Percentiles rank a stretch among this genome's conserved stretches.
Evolutionary conservation across 2,888 invertebrate species (phyloP).

Genomic region (Caenorhabditis sp.): DNA sequence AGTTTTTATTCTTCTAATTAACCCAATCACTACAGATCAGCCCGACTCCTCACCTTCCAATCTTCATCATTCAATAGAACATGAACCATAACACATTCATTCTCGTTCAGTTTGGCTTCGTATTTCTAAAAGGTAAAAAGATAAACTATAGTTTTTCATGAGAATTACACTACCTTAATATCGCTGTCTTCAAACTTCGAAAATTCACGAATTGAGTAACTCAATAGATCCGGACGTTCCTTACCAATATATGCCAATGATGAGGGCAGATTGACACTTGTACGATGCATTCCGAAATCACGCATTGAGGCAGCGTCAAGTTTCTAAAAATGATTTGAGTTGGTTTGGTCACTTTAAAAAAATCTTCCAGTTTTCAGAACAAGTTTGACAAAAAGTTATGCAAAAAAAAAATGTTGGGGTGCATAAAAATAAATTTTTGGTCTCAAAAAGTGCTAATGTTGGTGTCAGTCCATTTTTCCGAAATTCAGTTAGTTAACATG

Average conservation of each 20-base stretch:
- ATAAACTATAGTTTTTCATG: not conserved
- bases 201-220: conserved; percentile 47
- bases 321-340: conserved; percentile 22
- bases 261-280: conserved; percentile 52
- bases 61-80: conserved; percentile 49
- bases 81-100: conserved; percentile 53
- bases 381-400: no score
- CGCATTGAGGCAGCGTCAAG: conserved; percentile 30
- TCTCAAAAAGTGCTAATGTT: no score
- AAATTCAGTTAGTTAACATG: no score
- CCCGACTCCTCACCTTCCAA: conserved; percentile 37
- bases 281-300: conserved; percentile 50
- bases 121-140: conserved; percentile 30
- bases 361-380: no score
- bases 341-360: no score
- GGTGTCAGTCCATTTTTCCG: no score
- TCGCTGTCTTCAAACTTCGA: conserved; percentile 15
- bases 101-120: conserved; percentile 38
- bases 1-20: no score
- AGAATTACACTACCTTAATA: not conserved
- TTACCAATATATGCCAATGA: conserved; percentile 51
- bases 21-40: no score
- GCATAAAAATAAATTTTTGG: no score
- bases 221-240: conserved; percentile 53
- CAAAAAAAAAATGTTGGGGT: no score